These are phyloP conservation scores for Dendrolimus punctatus DNA, from an alignment of 1,140 invertebrate genomes.

Conservation along the genomic window DNA sequence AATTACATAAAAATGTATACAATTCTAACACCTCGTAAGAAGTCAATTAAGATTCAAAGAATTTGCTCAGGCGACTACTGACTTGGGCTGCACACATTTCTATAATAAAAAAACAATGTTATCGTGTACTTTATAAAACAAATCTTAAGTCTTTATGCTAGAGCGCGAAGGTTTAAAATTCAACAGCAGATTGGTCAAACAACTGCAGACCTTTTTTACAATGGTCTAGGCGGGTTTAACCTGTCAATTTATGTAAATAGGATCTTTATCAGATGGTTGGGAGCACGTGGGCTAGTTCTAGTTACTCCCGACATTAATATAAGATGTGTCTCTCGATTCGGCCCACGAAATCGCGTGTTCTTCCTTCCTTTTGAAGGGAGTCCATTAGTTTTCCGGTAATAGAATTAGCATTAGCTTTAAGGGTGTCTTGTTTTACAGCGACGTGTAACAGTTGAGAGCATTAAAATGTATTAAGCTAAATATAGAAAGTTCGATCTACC, in stretches of 20 bases:
- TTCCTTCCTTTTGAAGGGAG: slow-evolving; percentile 10
- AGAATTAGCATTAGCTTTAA: too few species aligned
- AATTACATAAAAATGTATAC: slow-evolving; percentile 54
- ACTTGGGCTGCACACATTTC: background rate
- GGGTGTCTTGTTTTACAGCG: too few species aligned
- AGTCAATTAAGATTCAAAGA: slow-evolving; percentile 62
- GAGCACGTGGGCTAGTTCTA: slow-evolving; percentile 49
- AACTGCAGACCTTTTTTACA: slow-evolving; percentile 8
- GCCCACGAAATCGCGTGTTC: slow-evolving; percentile 42
- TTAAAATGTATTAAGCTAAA: too few species aligned
- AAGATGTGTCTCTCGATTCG: slow-evolving; percentile 51
- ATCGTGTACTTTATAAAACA: background rate
- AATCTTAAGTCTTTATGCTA: background rate
- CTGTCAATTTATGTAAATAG: slow-evolving; percentile 60
- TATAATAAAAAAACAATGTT: background rate
- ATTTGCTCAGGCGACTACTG: slow-evolving; percentile 11
- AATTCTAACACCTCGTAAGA: slow-evolving; percentile 59
- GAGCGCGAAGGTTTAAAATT: background rate
- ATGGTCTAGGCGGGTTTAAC: slow-evolving; percentile 27
- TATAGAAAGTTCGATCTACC: too few species aligned
- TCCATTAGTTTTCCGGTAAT: too few species aligned
- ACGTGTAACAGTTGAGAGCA: too few species aligned
- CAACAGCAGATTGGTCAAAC: slow-evolving; percentile 12
- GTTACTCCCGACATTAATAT: slow-evolving; percentile 54
- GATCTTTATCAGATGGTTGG: slow-evolving; percentile 37